Conservation (phyloP, 1,140 invertebrate genomes). For the Anthonomus grandis region DNA sequence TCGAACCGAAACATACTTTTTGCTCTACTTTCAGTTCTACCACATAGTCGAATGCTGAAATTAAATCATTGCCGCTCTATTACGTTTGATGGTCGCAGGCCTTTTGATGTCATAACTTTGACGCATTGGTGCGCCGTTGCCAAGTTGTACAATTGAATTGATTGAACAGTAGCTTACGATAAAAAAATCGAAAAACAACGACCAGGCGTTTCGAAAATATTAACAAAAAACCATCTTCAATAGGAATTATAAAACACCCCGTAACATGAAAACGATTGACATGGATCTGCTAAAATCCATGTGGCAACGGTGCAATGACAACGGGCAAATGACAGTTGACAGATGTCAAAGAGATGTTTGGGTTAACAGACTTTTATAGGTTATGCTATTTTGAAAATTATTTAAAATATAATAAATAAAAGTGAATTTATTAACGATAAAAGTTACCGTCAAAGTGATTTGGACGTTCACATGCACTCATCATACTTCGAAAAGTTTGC, state of each 20-base stretch:
- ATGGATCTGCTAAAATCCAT: too few relatives aligned
- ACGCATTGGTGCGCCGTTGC: background rate
- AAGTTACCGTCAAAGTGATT: constrained; percentile 9
- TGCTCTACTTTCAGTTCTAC: constrained; percentile 27
- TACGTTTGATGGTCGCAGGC: too few relatives aligned
- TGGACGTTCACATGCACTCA: constrained; percentile 15
- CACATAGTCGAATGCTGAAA: constrained; percentile 38
- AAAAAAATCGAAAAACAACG: background rate
- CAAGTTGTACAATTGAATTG: background rate
- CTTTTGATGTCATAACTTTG: background rate
- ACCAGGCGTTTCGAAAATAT: background rate
- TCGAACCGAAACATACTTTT: constrained; percentile 37
- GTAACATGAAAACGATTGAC: too few relatives aligned
- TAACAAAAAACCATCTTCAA: background rate
- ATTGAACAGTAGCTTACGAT: background rate
- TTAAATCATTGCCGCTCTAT: background rate
- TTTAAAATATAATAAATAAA: background rate
- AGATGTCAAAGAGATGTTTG: too few relatives aligned
- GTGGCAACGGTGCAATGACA: too few relatives aligned
- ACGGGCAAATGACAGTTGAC: too few relatives aligned
- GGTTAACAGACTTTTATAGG: too few relatives aligned
- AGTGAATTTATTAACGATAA: background rate
- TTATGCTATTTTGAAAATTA: background rate
- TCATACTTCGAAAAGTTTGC: constrained; percentile 20
- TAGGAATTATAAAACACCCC: too few relatives aligned